Evolutionary conservation across 1,140 invertebrate species (phyloP).

Genomic region (Venturia canescens): DNA sequence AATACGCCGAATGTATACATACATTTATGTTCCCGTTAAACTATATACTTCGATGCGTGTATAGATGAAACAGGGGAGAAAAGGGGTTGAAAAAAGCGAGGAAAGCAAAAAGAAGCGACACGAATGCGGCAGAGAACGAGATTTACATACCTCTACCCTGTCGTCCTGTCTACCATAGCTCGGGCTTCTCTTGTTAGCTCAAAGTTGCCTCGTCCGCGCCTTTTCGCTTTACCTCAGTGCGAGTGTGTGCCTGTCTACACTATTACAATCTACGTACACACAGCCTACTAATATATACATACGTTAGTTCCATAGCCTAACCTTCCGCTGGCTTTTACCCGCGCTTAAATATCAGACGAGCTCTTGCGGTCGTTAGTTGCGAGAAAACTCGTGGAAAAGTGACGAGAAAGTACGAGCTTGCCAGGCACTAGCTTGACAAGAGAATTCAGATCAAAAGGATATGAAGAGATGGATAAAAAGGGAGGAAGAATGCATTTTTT

Average conservation of each 20-base stretch:
- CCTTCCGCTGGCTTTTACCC: conserved; percentile 64
- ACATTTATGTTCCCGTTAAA: neutral
- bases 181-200: conserved; percentile 68
- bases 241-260: no score
- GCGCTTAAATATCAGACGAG: conserved; percentile 60
- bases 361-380: conserved; percentile 62
- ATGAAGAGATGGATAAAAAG: conserved; percentile 46
- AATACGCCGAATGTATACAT: conserved; percentile 26
- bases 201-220: conserved; percentile 67
- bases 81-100: conserved; percentile 53
- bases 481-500: neutral
- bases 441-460: conserved; percentile 51
- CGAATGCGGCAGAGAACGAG: conserved; percentile 63
- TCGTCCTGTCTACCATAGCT: conserved; percentile 62
- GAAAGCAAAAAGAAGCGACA: conserved; percentile 49
- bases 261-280: conserved; percentile 25
- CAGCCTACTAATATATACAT: neutral
- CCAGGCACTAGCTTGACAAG: neutral
- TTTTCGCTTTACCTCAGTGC: conserved; percentile 22
- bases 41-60: conserved; percentile 1
- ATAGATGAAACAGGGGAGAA: conserved; percentile 7
- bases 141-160: conserved; percentile 70
- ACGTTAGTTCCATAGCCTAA: conserved; percentile 33
- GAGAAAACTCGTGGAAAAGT: conserved; percentile 56
- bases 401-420: conserved; percentile 1